Percentiles rank a stretch among this genome's conserved stretches.
phyloP scores from a whole-genome alignment of 1,140 invertebrate genomes.

The Zaprionus taronus region DNA sequence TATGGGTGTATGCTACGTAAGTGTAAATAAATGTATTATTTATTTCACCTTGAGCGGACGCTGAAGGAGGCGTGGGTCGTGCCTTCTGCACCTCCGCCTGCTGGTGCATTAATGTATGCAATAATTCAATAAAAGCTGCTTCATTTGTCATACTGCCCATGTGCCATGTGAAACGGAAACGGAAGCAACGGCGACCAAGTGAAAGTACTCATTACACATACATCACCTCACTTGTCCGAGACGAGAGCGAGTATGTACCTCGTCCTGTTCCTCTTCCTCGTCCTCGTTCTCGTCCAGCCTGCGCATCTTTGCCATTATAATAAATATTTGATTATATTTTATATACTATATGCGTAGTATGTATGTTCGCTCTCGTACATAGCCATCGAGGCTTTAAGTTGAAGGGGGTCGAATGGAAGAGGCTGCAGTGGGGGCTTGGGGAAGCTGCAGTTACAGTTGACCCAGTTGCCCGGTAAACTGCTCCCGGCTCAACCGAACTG shows the following conservation, averaged over 20 bases:
- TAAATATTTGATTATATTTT: slow-evolving; percentile 75
- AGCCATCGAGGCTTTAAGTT: slow-evolving; percentile 51
- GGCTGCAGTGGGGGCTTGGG: slow-evolving; percentile 63
- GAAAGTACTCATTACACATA: slow-evolving; percentile 76
- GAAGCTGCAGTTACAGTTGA: slow-evolving; percentile 73
- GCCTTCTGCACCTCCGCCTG: not conserved
- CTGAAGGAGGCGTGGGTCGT: not conserved
- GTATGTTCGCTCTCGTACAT: not conserved
- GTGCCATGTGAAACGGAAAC: slow-evolving; percentile 60
- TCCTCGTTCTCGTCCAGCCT: not conserved
- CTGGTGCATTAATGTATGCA: slow-evolving; percentile 42
- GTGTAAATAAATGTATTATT: slow-evolving; percentile 5
- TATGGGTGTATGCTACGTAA: not conserved
- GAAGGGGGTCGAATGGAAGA: slow-evolving; percentile 36
- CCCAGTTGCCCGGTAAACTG: slow-evolving; percentile 59
- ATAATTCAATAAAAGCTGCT: slow-evolving; percentile 75
- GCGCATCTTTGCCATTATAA: slow-evolving; percentile 55
- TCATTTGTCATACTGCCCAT: slow-evolving; percentile 72
- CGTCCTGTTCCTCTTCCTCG: not conserved
- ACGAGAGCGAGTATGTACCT: not conserved
- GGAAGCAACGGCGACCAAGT: slow-evolving; percentile 63
- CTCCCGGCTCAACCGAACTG: slow-evolving; percentile 33
- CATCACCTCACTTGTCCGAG: slow-evolving; percentile 48
- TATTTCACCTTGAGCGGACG: slow-evolving; percentile 2
- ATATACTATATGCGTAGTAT: slow-evolving; percentile 40